Base-by-base conservation (phyloP, 2,113 vertebrate genomes). In the Hystrix brachyura region DNA sequence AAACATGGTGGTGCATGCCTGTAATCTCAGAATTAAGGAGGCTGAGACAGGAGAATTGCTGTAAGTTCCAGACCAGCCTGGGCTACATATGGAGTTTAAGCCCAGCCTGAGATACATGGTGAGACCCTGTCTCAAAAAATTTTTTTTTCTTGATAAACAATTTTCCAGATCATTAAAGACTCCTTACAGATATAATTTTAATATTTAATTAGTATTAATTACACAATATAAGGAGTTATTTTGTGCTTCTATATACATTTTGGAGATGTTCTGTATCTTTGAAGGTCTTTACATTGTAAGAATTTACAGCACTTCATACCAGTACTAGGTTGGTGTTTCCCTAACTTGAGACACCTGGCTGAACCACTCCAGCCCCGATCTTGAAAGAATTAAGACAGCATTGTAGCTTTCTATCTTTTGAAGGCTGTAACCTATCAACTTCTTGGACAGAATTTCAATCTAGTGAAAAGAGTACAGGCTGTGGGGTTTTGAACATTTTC, bases 101-200 rank as follows among this genome's bases (percentile, higher is more conserved):
- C 2, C 13, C 23, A 76, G 72, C 38, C 43, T 76, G 43, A 76
- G 14, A 21, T 76, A 76, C 17, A 10, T 38, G 38, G 65, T 34
- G 14, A 67, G n/a, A 38, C 23, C 72, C 43, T 74, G 43, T 46
- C 23, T 69, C 67, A 38, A 71, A 71, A 38, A 67, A 67, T 38
- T 38, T 38, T 38, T 38, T 87, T 78, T n/a, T 91, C 23, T 48
- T 76, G 5, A 57, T 65, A 79, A 95, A 93, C 19, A 84, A 0
- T 69, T 91, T 80, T 32, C 59, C 38, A 85, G 32, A 81, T 81
- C 19, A 81, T 86, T 95, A 81, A 94, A 90, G 72, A 94, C 29
- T 80, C 78, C 87, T 95, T 14, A 72, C 91, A 80, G 53, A 69
- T 72, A 59, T 3, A 91, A 18, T 92, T 96, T 87, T 92, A 55